A percentile compares a stretch with the other conserved stretches of the same genome.
Evolutionary conservation across 2,113 vertebrate genomes (phyloP).

Genomic region (Albula glossodonta): DNA sequence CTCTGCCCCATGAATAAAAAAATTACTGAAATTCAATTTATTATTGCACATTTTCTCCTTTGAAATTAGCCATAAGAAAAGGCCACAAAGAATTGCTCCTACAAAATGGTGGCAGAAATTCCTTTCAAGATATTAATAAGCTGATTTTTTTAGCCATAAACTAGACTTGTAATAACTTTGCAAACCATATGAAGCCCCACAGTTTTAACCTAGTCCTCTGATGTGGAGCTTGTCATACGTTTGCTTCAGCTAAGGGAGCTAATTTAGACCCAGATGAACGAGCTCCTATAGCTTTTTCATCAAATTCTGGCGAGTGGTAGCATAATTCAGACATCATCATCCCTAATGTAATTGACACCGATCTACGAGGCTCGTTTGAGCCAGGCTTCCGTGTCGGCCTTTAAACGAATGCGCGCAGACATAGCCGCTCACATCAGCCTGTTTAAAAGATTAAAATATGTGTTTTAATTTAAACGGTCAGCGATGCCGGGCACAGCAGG

Average conservation of each 20-base stretch:
- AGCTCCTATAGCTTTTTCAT: conserved; percentile 51
- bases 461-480: conserved; percentile 31
- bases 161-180: no score
- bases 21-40: no score
- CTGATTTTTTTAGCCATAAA: no score
- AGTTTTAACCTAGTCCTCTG: neutral
- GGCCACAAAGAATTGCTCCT: no score
- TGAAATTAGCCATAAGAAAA: no score
- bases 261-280: conserved; percentile 46
- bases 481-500: conserved; percentile 35
- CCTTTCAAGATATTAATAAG: no score
- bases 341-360: conserved; percentile 19
- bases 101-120: no score
- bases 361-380: conserved; percentile 51
- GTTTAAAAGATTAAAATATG: conserved; percentile 69
- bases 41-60: no score
- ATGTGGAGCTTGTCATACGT: neutral
- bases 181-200: no score
- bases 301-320: conserved; percentile 51
- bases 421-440: conserved; percentile 59
- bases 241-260: conserved; percentile 49
- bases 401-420: conserved; percentile 50
- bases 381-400: neutral
- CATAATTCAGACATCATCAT: conserved; percentile 70
- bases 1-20: no score